Percentiles rank a stretch among this genome's conserved stretches.
Evolutionary conservation across 2,888 invertebrate genomes (phyloP).

Genomic region (Icerya purchasi): DNA sequence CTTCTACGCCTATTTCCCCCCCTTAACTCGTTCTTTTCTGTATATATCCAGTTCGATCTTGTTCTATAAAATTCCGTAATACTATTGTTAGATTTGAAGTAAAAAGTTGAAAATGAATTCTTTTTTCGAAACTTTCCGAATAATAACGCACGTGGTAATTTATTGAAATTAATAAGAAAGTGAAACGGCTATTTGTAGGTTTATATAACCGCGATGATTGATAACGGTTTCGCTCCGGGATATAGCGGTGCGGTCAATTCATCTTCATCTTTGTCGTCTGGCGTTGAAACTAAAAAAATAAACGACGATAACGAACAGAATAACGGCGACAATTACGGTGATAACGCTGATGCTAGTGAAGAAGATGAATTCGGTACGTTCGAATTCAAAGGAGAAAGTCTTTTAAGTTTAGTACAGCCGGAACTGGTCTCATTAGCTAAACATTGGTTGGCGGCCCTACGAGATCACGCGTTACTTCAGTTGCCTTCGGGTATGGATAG

Average conservation of each 20-base stretch:
- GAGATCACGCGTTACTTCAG: constrained; percentile 82
- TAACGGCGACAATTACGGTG: constrained; percentile 4
- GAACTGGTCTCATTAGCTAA: constrained; percentile 76
- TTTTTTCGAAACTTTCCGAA: too few species aligned
- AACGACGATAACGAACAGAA: constrained; percentile 5
- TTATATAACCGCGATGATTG: constrained; percentile 82
- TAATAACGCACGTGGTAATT: too few species aligned
- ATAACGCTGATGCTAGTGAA: constrained; percentile 25
- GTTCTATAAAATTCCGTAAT: too few species aligned
- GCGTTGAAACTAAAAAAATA: constrained; percentile 12
- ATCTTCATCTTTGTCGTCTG: too few species aligned
- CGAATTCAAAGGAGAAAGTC: constrained; percentile 54
- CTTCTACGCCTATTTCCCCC: too few species aligned
- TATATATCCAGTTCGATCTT: too few species aligned
- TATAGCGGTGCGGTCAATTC: constrained; percentile 20
- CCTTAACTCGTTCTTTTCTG: too few species aligned
- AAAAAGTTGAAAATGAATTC: too few species aligned
- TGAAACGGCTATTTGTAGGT: too few species aligned
- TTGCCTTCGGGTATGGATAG: constrained; percentile 60
- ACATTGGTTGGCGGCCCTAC: constrained; percentile 85
- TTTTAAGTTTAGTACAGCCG: constrained; percentile 79
- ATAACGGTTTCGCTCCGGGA: constrained; percentile 42
- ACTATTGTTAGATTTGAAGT: too few species aligned
- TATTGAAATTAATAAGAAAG: too few species aligned
- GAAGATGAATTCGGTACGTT: constrained; percentile 47